Evolutionary conservation across 2,888 invertebrate species (phyloP), one percentile per base, ranked within the genome.

Genomic region (Drosophila nr. fundita): DNA sequence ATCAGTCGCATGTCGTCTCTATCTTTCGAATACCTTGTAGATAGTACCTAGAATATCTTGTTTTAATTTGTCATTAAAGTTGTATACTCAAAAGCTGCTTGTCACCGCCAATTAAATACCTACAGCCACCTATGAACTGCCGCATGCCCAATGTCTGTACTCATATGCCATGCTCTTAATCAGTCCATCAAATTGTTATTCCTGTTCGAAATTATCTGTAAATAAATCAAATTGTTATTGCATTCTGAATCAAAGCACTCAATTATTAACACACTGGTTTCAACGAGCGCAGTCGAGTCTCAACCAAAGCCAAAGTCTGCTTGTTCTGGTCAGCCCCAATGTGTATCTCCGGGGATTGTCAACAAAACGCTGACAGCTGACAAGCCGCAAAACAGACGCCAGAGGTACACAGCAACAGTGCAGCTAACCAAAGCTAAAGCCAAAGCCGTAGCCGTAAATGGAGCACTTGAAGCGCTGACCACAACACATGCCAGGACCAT

Each of bases 321-420:
- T 38, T 45, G 42, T 38, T 57, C 68, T 36, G 88, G 75, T 73
- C 73, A 59, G 55, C 59, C 63, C 70, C 69, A 71, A 68, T 69
- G 85, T 24, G 15, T 54, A 36, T 38, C 36, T 74, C 68, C 77
- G 40, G 68, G 53, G 38, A 72, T 62, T 74, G 83, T 86, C 81
- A 86, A 76, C 84, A 76, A 80, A 89, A 71, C 76, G 84, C 89
- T 77, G 89, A 89, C 85, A 87, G 77, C 59, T 82, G 89, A 87
- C 89, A 86, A 66, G 89, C 85, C 89, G 71, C 85, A 89, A 74
- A 53, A 54, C 66, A 78, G 48, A 67, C 48, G 53, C 52, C 61
- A 45, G 60, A 57, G 60, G 49, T 54, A 65, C 45, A 59, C 48
- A 55, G 59, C 36, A 50, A 61, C 42, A 61, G 42, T 36, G 54